Evolutionary conservation across 2,888 invertebrate genomes (phyloP).

Genomic region (Brachyopa scutellaris): DNA sequence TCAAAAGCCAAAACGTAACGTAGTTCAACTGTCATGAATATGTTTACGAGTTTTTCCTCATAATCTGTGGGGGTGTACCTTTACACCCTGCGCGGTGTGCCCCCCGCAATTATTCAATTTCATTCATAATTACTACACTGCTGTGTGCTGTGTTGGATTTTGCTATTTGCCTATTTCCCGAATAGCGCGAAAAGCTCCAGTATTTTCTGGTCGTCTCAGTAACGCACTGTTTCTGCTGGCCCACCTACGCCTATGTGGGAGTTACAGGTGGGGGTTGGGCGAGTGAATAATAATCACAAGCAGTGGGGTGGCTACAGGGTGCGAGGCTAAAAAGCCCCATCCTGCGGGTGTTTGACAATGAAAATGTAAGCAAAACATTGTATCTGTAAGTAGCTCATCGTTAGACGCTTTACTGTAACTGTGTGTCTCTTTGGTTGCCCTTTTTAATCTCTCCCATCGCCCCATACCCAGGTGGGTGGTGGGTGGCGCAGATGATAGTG

Average conservation of each 20-base stretch:
- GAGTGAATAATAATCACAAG: slow-evolving; percentile 40
- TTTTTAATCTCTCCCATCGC: slow-evolving; percentile 30
- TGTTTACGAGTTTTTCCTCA: too few species aligned
- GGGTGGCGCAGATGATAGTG: neutral
- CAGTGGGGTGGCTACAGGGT: slow-evolving; percentile 4
- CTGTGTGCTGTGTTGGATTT: neutral
- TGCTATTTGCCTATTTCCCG: slow-evolving; percentile 18
- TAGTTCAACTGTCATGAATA: too few species aligned
- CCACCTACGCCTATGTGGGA: slow-evolving; percentile 39
- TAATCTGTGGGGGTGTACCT: slow-evolving; percentile 12
- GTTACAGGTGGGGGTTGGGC: slow-evolving; percentile 24
- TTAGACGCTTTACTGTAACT: neutral
- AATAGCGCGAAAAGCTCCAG: slow-evolving; percentile 32
- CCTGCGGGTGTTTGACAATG: slow-evolving; percentile 24
- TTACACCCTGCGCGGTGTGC: too few species aligned
- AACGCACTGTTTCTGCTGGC: slow-evolving; percentile 21
- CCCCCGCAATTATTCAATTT: slow-evolving; percentile 19
- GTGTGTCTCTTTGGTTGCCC: slow-evolving; percentile 28
- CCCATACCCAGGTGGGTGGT: slow-evolving; percentile 25
- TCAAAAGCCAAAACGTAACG: too few species aligned
- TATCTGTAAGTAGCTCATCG: slow-evolving; percentile 13
- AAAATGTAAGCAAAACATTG: slow-evolving; percentile 41
- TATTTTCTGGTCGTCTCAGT: slow-evolving; percentile 32
- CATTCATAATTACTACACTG: slow-evolving; percentile 50
- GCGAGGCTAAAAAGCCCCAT: slow-evolving; percentile 19